Base-by-base conservation (phyloP, 2,113 vertebrate genomes). In the Aspidoscelis tigris region DNA sequence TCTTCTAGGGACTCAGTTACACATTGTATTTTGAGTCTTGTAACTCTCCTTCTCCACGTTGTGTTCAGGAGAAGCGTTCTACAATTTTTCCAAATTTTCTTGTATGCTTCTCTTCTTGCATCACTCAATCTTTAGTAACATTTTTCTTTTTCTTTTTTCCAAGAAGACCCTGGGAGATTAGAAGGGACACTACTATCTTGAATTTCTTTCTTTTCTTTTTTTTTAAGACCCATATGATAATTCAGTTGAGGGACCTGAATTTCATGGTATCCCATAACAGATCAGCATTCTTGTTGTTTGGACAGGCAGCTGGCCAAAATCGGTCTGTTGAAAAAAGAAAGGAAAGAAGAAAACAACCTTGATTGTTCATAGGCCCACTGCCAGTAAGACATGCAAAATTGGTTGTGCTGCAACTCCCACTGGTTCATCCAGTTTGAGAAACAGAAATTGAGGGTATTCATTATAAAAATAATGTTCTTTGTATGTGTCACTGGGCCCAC, bases 221-320 rank as follows among this genome's bases (percentile, higher is more conserved):
- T 66, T n/a, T 43, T 50, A 18, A n/a, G 69, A 80, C 65, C 26
- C 18, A 21, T 14, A 2, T 78, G n/a, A 41, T 61, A 33, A 80
- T 33, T 53, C 5, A 3, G 26, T 20, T 53, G 18, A 80, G 47
- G 66, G 44, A 69, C 16, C 44, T 70, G 66, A 21, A 44, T 41
- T 78, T 78, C 64, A 43, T 65, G 10, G 66, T 50, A 68, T 70
- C 26, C 26, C 44, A 5, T 53, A 53, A 70, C n/a, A 39, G 66
- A 50, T 55, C 66, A 70, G 44, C 26, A 53, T 14, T 80, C 24
- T 50, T 43, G n/a, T 47, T 80, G 44, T 80, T 69, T 80, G 65
- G 43, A 68, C 18, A 69, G 65, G 44, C 78, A 80, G 78, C 65
- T 50, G 26, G 43, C 78, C 78, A 80, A 50, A 22, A 50, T 50